Evolutionary conservation across 2,113 vertebrate genomes (phyloP), one percentile per base, ranked within the genome.

Genomic region (Scomber colias): DNA sequence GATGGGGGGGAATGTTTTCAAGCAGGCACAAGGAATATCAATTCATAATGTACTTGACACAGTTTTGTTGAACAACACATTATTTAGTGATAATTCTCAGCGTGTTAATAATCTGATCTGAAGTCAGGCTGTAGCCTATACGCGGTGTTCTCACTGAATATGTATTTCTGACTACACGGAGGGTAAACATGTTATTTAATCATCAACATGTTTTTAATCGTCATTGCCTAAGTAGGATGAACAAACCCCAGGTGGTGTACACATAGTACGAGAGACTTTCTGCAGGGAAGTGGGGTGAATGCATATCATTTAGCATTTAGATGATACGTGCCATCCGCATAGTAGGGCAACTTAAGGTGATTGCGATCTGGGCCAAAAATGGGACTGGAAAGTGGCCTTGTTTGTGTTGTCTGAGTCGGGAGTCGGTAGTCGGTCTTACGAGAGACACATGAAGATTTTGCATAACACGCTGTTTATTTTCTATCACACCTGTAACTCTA

Each of bases 101-200:
- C 72, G 83, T 82, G 83, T 89, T 95, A 95, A 94, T 93, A 84
- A 73, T 85, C 75, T 89, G 85, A 93, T 94, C 86, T 80, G 77
- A 76, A 91, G 92, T 93, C 92, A 82, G 87, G 83, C 77, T 72
- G 81, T 73, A 73, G 84, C 86, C 87, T 90, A 90, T 89, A 92
- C 85, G 88, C 89, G 27, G 85, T 92, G 94, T 95, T 92, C 92
- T 87, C 87, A 85, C 75, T 94, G 92, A 95, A 94, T 95, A 94
- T 94, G 92, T 31, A 94, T 93, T 85, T 69, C 70, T 78, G 71
- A 66, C 79, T 79, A 54, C 86, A 81, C 87, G 31, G 71, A 76
- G 87, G 90, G 91, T 90, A 92, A 94, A 94, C 92, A 93, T 86
- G 90, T 93, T 93, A 92, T 93, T 92, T 91, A 92, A 92, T 93